phyloP scores from a whole-genome alignment of 2,888 invertebrate species.

The Lacanobia oleracea region DNA sequence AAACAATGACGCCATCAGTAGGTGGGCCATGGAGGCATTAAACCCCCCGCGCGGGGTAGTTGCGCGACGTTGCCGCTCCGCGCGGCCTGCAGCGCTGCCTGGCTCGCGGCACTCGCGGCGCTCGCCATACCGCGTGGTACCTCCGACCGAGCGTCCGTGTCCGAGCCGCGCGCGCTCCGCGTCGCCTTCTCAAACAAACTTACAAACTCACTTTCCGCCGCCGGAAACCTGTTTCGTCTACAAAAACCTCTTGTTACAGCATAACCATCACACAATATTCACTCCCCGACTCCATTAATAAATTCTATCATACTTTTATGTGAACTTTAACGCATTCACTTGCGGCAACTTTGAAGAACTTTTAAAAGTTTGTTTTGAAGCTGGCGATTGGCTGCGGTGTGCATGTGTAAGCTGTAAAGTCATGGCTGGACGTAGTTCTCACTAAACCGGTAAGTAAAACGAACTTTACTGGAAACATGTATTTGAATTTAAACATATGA shows the following conservation, averaged over 20 bases:
- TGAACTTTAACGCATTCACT: slow-evolving; percentile 70
- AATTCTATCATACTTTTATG: slow-evolving; percentile 66
- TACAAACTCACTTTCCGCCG: slow-evolving; percentile 83
- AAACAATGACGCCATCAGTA: slow-evolving; percentile 81
- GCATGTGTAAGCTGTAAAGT: slow-evolving; percentile 80
- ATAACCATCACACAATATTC: slow-evolving; percentile 71
- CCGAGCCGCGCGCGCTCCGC: slow-evolving; percentile 72
- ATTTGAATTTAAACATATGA: slow-evolving; percentile 68
- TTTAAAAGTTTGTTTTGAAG: slow-evolving; percentile 83
- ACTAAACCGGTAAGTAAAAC: slow-evolving; percentile 89
- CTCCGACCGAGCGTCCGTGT: slow-evolving; percentile 79
- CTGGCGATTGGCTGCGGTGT: slow-evolving; percentile 73
- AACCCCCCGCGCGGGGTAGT: slow-evolving; percentile 75
- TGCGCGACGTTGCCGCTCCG: slow-evolving; percentile 82
- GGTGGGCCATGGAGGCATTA: slow-evolving; percentile 74
- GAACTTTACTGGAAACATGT: slow-evolving; percentile 80
- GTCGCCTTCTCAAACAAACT: slow-evolving; percentile 78
- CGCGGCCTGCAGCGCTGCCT: slow-evolving; percentile 63
- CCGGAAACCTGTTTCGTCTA: slow-evolving; percentile 81
- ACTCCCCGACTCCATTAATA: slow-evolving; percentile 68
- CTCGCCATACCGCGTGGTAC: slow-evolving; percentile 79
- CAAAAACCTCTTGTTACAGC: slow-evolving; percentile 74
- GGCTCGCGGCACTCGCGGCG: slow-evolving; percentile 55
- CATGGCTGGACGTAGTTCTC: slow-evolving; percentile 84
- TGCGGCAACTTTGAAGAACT: slow-evolving; percentile 80